A percentile compares a stretch with the other conserved stretches of the same genome.
Evolutionary conservation across 2,888 invertebrate species (phyloP).

Genomic region (Cyrtodaria siliqua): DNA sequence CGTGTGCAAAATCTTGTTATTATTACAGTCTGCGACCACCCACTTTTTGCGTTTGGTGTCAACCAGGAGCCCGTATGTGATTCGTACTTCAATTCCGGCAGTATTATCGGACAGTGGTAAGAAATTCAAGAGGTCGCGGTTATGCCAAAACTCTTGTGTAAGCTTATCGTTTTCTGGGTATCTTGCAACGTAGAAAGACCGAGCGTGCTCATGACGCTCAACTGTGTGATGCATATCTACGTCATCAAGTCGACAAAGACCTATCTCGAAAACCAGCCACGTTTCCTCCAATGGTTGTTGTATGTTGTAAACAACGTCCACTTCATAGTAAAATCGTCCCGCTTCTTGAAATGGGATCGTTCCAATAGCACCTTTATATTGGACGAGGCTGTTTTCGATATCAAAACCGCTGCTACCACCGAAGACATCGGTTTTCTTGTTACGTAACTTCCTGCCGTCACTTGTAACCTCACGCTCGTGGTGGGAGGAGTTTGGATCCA

Average conservation of each 20-base stretch:
- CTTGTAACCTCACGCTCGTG: slow-evolving; percentile 67
- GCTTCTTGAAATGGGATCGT: slow-evolving; percentile 61
- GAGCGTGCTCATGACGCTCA: slow-evolving; percentile 68
- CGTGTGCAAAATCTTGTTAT: slow-evolving; percentile 64
- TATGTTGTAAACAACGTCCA: slow-evolving; percentile 68
- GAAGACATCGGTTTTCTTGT: slow-evolving; percentile 65
- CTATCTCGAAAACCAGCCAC: slow-evolving; percentile 72
- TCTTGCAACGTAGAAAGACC: slow-evolving; percentile 71
- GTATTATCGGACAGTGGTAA: slow-evolving; percentile 66
- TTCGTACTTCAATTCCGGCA: slow-evolving; percentile 61
- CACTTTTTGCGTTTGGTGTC: slow-evolving; percentile 67
- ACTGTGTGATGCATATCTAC: slow-evolving; percentile 72
- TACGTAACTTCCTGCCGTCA: slow-evolving; percentile 65
- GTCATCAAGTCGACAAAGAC: slow-evolving; percentile 67
- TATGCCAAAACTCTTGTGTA: slow-evolving; percentile 73
- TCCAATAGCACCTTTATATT: slow-evolving; percentile 71
- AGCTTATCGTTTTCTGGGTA: slow-evolving; percentile 71
- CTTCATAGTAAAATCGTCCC: slow-evolving; percentile 69
- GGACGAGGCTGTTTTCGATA: slow-evolving; percentile 53
- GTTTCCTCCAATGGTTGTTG: slow-evolving; percentile 71
- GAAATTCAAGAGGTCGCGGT: slow-evolving; percentile 66
- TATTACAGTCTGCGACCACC: slow-evolving; percentile 65
- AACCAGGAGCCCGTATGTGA: slow-evolving; percentile 68
- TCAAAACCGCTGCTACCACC: slow-evolving; percentile 23
- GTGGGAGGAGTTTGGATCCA: slow-evolving; percentile 64